These are phyloP conservation scores for Drosophila fuyamai DNA, from an alignment of 1,140 invertebrate species.

Conservation along the genomic window DNA sequence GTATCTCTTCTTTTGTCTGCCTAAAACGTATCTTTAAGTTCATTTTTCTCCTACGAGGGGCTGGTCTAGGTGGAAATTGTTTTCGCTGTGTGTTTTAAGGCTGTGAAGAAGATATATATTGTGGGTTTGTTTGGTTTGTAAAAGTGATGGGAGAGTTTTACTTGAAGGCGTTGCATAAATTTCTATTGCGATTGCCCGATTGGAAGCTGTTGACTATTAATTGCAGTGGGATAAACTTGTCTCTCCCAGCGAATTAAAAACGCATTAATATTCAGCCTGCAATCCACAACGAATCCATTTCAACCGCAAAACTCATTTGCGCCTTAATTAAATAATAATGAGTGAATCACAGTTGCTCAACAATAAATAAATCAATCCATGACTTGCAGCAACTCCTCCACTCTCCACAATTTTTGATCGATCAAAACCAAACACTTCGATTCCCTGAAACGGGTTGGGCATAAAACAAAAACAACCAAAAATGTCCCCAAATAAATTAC, in stretches of 20 bases:
- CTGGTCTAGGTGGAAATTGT: constrained; percentile 48
- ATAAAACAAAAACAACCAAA: constrained; percentile 2
- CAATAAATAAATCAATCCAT: constrained; percentile 63
- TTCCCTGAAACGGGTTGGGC: constrained; percentile 30
- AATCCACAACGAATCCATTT: constrained; percentile 30
- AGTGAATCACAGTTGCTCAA: constrained; percentile 41
- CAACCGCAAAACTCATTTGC: constrained; percentile 44
- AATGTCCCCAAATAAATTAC: constrained; percentile 62
- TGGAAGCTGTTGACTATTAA: constrained; percentile 13
- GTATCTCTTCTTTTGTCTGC: constrained; percentile 39
- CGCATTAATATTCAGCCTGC: constrained; percentile 38
- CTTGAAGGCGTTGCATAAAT: constrained; percentile 3
- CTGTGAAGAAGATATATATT: constrained; percentile 24
- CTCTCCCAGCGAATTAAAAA: constrained; percentile 17
- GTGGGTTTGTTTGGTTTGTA: constrained; percentile 20
- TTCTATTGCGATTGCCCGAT: constrained; percentile 3
- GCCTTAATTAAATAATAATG: constrained; percentile 67
- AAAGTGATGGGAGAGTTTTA: neutral
- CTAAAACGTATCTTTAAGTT: constrained; percentile 68
- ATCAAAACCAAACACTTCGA: constrained; percentile 46
- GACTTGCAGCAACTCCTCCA: constrained; percentile 36
- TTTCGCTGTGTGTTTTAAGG: constrained; percentile 55
- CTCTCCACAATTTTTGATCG: constrained; percentile 35
- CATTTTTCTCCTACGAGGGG: constrained; percentile 60
- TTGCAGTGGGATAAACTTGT: constrained; percentile 2